Percentiles rank a stretch among this genome's conserved stretches.
Conservation (phyloP, 2,797 vertebrate genomes). For the Sebastes baramenuke region DNA sequence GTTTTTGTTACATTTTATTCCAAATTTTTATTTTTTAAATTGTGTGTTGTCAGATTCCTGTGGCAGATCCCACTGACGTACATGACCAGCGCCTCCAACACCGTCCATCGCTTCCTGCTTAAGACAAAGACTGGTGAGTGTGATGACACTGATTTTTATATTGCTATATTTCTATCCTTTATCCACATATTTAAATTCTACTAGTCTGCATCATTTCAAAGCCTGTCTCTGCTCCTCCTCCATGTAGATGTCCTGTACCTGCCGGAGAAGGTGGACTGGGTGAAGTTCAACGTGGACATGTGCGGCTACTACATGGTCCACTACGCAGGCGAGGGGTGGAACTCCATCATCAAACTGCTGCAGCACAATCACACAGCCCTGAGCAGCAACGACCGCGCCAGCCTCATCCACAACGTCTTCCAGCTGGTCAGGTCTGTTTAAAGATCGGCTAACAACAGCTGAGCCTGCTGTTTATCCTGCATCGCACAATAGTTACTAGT, state of each 20-base stretch:
- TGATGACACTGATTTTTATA: background rate
- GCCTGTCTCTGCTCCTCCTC: background rate
- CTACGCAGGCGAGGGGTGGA: conserved; percentile 88
- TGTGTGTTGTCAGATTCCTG: conserved; percentile 78
- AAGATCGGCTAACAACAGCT: background rate
- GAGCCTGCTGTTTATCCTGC: background rate
- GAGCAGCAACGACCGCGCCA: conserved; percentile 89
- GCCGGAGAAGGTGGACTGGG: conserved; percentile 88
- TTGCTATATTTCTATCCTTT: background rate
- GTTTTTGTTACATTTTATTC: background rate
- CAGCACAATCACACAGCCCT: conserved; percentile 82
- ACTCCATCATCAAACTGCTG: conserved; percentile 84
- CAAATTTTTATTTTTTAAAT: background rate
- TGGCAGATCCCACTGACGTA: conserved; percentile 94
- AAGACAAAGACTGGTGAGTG: conserved; percentile 86
- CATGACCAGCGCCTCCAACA: conserved; percentile 85
- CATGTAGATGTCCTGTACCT: conserved; percentile 86
- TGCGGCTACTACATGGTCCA: conserved; percentile 94
- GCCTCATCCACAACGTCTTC: conserved; percentile 90
- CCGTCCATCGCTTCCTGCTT: conserved; percentile 86
- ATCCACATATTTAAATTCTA: background rate
- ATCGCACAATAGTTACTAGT: background rate
- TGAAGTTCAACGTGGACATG: conserved; percentile 94
- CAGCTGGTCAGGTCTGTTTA: conserved; percentile 89
- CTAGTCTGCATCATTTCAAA: background rate